Evolutionary conservation across 2,113 vertebrate species (phyloP).

Genomic region (Motacilla alba): DNA sequence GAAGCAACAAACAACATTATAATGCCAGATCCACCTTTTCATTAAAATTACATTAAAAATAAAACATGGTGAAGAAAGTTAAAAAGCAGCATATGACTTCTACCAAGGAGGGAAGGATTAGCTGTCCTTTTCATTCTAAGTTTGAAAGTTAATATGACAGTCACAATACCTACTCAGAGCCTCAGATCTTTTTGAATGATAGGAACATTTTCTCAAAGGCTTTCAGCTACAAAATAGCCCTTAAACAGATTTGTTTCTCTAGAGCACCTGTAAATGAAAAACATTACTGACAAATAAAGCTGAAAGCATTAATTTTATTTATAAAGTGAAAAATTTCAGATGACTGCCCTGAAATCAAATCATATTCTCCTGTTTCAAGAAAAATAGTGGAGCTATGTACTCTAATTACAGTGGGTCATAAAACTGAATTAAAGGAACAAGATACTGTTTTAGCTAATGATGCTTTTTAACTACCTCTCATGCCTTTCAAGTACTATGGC

Average conservation of each 20-base stretch:
- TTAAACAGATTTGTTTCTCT: conserved; percentile 22
- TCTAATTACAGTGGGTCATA: not conserved
- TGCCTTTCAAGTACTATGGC: not conserved
- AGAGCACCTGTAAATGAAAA: conserved; percentile 22
- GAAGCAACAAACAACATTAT: not conserved
- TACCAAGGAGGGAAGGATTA: conserved; percentile 4
- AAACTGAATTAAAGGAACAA: not conserved
- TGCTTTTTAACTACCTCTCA: not conserved
- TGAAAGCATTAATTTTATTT: not conserved
- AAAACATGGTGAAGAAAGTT: not conserved
- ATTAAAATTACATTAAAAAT: conserved; percentile 48
- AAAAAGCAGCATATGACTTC: not conserved
- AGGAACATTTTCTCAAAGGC: conserved; percentile 24
- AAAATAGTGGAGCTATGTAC: not conserved
- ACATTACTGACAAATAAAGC: conserved; percentile 12
- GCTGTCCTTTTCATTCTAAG: not conserved
- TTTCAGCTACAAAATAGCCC: conserved; percentile 32
- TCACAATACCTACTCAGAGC: not conserved
- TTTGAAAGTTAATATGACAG: conserved; percentile 16
- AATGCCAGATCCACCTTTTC: not conserved
- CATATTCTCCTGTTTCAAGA: not conserved
- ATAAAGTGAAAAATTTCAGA: conserved; percentile 19
- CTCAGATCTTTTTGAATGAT: conserved; percentile 11
- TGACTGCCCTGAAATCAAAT: not conserved
- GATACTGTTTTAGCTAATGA: not conserved